phyloP scores from a whole-genome alignment of 2,113 vertebrate species.

The Chrysemys picta region DNA sequence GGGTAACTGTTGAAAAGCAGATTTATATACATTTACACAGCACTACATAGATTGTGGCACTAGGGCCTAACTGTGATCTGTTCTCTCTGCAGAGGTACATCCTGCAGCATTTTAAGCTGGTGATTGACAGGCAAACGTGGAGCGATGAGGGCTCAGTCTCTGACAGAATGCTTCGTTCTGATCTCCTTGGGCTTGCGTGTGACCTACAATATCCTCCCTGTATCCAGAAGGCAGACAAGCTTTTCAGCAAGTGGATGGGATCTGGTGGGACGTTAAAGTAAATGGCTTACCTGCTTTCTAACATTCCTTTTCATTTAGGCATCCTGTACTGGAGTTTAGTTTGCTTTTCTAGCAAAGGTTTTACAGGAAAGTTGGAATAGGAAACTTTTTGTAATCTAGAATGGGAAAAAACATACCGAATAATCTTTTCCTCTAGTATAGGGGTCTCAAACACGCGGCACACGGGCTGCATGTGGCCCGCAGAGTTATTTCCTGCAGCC shows the following conservation, averaged over 20 bases:
- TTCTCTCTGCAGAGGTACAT: constrained; percentile 45
- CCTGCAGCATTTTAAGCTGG: constrained; percentile 60
- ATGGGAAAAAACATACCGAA: not conserved
- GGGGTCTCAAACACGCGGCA: no score
- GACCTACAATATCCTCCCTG: constrained; percentile 33
- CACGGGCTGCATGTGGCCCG: no score
- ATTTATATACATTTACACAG: not conserved
- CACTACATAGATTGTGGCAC: not conserved
- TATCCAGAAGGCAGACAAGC: constrained; percentile 14
- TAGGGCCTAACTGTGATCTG: not conserved
- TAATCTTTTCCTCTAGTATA: not conserved
- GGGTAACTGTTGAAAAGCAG: not conserved
- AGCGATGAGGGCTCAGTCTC: constrained; percentile 9
- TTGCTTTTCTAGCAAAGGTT: not conserved
- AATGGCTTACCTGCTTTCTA: not conserved
- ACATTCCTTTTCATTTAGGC: not conserved
- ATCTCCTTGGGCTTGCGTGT: constrained; percentile 35
- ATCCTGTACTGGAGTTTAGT: not conserved
- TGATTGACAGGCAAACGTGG: constrained; percentile 62
- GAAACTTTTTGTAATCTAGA: not conserved
- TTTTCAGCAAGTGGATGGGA: constrained; percentile 44
- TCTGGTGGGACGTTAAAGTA: constrained; percentile 57
- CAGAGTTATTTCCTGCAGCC: no score
- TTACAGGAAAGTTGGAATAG: not conserved
- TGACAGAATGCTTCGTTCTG: not conserved